Conservation (phyloP, 2,113 vertebrate genomes). For the Phaetusa simplex region DNA sequence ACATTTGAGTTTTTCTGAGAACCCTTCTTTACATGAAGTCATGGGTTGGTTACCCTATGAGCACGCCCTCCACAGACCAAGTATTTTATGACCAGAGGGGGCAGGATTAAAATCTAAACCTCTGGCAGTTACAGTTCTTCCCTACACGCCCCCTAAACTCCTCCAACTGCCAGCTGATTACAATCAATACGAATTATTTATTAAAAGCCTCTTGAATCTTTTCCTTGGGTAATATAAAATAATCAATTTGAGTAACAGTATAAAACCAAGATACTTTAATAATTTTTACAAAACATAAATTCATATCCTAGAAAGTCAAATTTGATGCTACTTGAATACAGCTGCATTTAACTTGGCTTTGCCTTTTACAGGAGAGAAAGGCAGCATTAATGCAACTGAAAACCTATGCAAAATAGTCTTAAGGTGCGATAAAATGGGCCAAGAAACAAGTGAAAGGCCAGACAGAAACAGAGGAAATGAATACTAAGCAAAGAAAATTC, state of each 20-base stretch:
- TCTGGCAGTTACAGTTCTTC: background rate
- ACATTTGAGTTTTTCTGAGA: background rate
- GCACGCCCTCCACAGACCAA: no score
- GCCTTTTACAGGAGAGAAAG: background rate
- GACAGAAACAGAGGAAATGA: background rate
- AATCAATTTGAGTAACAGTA: background rate
- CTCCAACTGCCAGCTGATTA: background rate
- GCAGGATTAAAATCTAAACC: background rate
- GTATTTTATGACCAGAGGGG: background rate
- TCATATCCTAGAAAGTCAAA: background rate
- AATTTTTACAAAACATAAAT: background rate
- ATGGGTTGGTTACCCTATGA: background rate
- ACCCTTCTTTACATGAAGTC: background rate
- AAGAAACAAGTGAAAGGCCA: background rate
- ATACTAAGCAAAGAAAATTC: background rate
- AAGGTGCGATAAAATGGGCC: background rate
- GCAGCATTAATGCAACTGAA: background rate
- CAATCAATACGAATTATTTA: background rate
- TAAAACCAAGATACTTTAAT: background rate
- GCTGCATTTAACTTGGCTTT: background rate
- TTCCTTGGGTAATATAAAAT: background rate
- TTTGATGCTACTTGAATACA: background rate
- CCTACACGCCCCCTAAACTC: background rate
- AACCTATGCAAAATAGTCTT: background rate
- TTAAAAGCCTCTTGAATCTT: background rate